A percentile compares a stretch with the other conserved stretches of the same genome.
These are phyloP conservation scores for Holothuria scabra DNA, from an alignment of 53 echinoderm and acorn worm species.

Conservation along the genomic window DNA sequence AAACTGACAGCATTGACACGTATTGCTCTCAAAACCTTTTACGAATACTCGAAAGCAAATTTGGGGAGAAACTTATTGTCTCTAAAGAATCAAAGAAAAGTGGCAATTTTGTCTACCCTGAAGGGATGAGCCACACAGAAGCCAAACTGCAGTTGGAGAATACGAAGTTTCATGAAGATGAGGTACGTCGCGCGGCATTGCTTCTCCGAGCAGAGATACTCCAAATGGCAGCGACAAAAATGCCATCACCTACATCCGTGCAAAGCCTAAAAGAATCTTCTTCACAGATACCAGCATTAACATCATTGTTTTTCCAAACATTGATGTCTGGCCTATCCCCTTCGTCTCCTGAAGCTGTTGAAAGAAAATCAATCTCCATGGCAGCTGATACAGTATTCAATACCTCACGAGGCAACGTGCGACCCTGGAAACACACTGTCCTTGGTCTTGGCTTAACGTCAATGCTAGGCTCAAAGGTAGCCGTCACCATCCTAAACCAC, in stretches of 20 bases:
- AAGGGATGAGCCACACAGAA: constrained; percentile 49
- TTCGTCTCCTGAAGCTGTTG: constrained; percentile 29
- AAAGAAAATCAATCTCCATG: constrained; percentile 35
- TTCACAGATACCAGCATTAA: constrained; percentile 47
- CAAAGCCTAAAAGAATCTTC: constrained; percentile 43
- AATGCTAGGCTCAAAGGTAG: constrained; percentile 16
- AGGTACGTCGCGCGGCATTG: constrained; percentile 44
- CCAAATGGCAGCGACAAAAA: constrained; percentile 48
- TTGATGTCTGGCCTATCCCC: constrained; percentile 51
- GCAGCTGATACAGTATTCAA: constrained; percentile 34
- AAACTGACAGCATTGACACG: not conserved
- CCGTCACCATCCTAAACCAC: constrained; percentile 25
- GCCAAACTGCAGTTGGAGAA: constrained; percentile 43
- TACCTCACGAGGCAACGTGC: constrained; percentile 7
- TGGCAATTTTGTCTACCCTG: constrained; percentile 38
- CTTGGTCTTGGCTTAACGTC: constrained; percentile 11
- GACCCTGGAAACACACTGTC: constrained; percentile 27
- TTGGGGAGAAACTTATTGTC: constrained; percentile 36
- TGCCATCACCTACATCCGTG: constrained; percentile 45
- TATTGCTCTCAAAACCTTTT: constrained; percentile 16
- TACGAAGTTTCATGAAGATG: constrained; percentile 36
- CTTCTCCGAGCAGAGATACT: constrained; percentile 48
- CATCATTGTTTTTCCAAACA: constrained; percentile 48
- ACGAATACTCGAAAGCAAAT: constrained; percentile 26
- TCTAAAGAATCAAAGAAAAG: constrained; percentile 24